Evolutionary conservation across 2,113 vertebrate species (phyloP).

Genomic region (Cairina moschata): DNA sequence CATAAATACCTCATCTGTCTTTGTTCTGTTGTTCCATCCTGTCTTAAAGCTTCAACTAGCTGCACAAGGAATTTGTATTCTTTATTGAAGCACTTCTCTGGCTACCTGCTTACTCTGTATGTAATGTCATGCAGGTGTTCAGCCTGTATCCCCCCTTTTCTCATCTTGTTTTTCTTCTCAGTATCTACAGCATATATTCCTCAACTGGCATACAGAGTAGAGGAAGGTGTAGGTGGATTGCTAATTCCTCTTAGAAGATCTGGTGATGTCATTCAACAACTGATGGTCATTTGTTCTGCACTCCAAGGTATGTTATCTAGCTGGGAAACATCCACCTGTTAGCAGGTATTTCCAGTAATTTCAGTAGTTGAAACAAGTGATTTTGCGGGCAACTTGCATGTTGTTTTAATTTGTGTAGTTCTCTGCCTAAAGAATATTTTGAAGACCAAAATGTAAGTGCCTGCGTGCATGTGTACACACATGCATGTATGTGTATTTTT

Average conservation of each 20-base stretch:
- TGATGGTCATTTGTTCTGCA: constrained; percentile 86
- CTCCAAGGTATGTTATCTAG: constrained; percentile 78
- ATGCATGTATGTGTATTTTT: background rate
- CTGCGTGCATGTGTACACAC: background rate
- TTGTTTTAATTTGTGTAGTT: background rate
- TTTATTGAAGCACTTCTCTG: background rate
- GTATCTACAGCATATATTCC: constrained; percentile 88
- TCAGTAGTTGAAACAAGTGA: background rate
- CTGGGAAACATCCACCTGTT: background rate
- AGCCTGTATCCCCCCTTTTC: background rate
- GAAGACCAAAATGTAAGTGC: background rate
- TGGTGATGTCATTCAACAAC: constrained; percentile 85
- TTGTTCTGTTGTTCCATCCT: background rate
- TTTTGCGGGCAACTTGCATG: background rate
- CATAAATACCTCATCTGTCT: background rate
- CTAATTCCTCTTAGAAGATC: constrained; percentile 81
- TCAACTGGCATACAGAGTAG: constrained; percentile 81
- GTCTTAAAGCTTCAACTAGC: background rate
- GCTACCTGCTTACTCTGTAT: background rate
- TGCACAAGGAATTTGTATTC: background rate
- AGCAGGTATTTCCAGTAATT: background rate
- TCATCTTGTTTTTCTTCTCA: constrained; percentile 33
- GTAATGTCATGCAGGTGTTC: background rate
- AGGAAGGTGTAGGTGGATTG: constrained; percentile 85
- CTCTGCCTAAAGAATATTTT: background rate